Base-by-base conservation (phyloP, 2,797 vertebrate genomes). In the Oreochromis grahami region DNA sequence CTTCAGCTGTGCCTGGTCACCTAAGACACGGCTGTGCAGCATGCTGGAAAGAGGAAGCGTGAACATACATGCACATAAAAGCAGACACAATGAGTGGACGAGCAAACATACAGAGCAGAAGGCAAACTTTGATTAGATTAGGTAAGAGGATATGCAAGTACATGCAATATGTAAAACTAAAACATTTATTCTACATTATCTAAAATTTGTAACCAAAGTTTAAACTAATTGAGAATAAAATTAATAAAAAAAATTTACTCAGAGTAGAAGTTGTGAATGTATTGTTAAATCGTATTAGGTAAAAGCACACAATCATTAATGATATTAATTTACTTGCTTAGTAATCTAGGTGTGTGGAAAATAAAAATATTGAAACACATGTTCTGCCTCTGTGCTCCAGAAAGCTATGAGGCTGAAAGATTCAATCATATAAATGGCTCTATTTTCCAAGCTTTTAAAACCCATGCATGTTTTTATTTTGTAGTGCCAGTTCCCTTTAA, bases 1-100 rank as follows among this genome's bases (percentile, higher is more conserved):
- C 94, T 98, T 99, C 85, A 99, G 92, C 94, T 98, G 98, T 0
- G 97, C 96, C 95, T 99, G 99, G 88, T 99, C 98, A 0, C 97
- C 97, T 91, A 99, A 88, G 82, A 99, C 96, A 11, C 98, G 97
- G 77, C 98, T 99, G 94, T 99, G 98, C 91, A 99, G 94, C 13
- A 98, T 98, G 93, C 98, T 99, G 92, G 41, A 52, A 81, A 80
- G 34, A 26, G n/a, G 9, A 74, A 74, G 29, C 29, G 43, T 74
- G n/a, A 41, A 55, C 24, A 24, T 26, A 34, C 4, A 48, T 7
- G 43, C n/a, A 48, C 5, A 19, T 19, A 68, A 8, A 26, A 11
- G 6, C 7, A 21, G 2, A 58, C 50, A 19, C 11, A 32, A 6
- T 26, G 21, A 32, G 6, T 21, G 34, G 21, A 43, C 6, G 60